A percentile compares a stretch with the other conserved stretches of the same genome.
phyloP scores from a whole-genome alignment of 2,797 vertebrate genomes.

The Arctocebus calabarensis region DNA sequence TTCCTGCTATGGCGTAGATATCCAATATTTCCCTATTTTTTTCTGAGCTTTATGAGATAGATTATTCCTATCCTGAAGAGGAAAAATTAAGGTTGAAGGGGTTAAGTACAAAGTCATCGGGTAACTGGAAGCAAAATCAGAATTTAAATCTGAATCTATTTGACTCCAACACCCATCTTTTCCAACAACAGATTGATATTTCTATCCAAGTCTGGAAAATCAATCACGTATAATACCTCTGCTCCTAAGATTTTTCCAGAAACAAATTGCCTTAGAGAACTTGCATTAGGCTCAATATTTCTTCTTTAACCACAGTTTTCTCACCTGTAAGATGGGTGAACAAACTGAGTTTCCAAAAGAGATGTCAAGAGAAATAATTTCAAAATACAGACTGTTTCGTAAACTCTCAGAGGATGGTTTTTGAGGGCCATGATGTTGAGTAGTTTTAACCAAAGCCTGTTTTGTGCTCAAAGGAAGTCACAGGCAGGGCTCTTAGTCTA shows the following conservation, averaged over 20 bases:
- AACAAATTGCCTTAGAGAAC: background rate
- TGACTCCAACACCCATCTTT: background rate
- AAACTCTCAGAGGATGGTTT: background rate
- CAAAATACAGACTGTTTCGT: background rate
- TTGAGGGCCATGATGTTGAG: background rate
- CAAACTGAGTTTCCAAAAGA: background rate
- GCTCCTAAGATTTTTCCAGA: slow-evolving; percentile 38
- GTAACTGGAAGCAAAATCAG: background rate
- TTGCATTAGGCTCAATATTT: background rate
- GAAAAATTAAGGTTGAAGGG: background rate
- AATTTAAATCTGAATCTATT: background rate
- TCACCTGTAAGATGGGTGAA: background rate
- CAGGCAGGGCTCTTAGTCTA: background rate
- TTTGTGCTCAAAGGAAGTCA: background rate
- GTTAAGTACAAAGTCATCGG: background rate
- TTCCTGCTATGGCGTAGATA: background rate
- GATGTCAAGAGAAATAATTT: background rate
- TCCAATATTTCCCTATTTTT: background rate
- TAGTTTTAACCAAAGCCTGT: background rate
- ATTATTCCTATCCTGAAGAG: background rate
- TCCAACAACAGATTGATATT: background rate
- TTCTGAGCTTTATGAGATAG: background rate
- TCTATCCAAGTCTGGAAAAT: background rate
- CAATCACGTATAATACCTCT: background rate
- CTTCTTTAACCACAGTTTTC: background rate